Base-by-base conservation (phyloP, 2,797 vertebrate genomes). In the Cynopterus sphinx region DNA sequence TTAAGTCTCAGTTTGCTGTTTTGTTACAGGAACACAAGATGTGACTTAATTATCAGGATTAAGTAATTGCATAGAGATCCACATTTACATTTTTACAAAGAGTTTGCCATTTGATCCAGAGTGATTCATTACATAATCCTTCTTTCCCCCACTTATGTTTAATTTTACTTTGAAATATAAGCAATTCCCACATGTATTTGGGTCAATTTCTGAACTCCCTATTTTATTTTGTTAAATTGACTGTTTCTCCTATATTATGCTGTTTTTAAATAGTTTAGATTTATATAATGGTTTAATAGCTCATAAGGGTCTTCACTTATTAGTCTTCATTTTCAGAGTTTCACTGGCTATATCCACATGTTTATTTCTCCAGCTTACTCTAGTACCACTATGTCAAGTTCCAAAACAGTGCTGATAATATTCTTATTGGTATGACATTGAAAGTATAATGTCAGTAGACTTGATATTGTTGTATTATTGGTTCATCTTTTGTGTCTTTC, bases 61-160 rank as follows among this genome's bases (percentile, higher is more conserved):
- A 68, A 93, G 33, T 36, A 78, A 65, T 74, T 53, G 24, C 78
- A 71, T 70, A 90, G 77, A 86, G 63, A 81, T 33, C 12, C 41
- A 91, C 3, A 68, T 73, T 90, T 87, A 19, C 51, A 74, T 83
- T 92, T 91, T 78, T 71, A 57, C n/a, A 43, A 88, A 90, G 13
- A 87, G 16, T 33, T 77, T 75, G 17, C 21, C 6, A 9, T 90
- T 88, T 59, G 49, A 65, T 67, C 70, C 28, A 68, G 21, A 68
- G 13, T 21, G 77, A 86, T 67, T 49, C 43, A 46, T 77, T 77
- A 77, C 3, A 68, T 41, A 82, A 93, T 39, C 21, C 28, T 22
- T 41, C 53, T 24, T 91, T 49, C 28, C 28, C 9, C 28, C 22
- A 77, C 1, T 16, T 36, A 88, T 22, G 12, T 85, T 88, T 85